Evolutionary conservation across 2,797 vertebrate genomes (phyloP), one percentile per base, ranked within the genome.

Genomic region (Intellagama lesueurii): DNA sequence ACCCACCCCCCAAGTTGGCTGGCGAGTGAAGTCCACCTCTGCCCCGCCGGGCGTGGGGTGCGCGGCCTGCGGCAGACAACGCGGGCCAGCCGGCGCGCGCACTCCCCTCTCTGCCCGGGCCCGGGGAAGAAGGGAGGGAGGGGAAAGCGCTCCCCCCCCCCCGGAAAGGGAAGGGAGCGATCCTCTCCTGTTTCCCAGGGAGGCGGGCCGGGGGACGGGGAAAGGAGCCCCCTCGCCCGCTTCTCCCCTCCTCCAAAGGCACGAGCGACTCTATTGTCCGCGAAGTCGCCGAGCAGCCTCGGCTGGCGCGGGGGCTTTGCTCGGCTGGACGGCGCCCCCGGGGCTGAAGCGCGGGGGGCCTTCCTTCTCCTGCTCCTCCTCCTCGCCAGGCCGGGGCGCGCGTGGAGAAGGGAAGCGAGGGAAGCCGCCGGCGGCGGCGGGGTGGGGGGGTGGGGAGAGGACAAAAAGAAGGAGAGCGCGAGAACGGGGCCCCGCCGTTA

Each of bases 231-330:
- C 12, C 52, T 7, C 7, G 52, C 52, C 52, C 52, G 12, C 7
- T 8, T 56, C 12, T 56, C 52, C 52, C 14, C 60, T 14, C 16
- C 19, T 22, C 5, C 60, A 17, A 64, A 64, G 19, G 60, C 86
- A 95, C 95, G n/a, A n/a, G n/a, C n/a, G 94, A 94, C 92, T 93
- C 94, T 92, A 95, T 96, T 96, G 95, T 96, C 91, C 95, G 56
- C 75, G 90, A 94, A 88, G 93, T 90, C 87, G 89, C 84, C 49
- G 82, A 85, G 83, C 64, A 66, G 40, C 22, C 56, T 70, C 83
- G 30, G 40, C 1, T 40, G 40, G 40, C 40, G 40, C 40, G 40
- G 1, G 40, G 40, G 40, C 3, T 40, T 40, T 40, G 40, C 40
- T 40, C 40, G 40, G 40, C 40, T 3, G 40, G 40, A n/a, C n/a